Evolutionary conservation across 2,113 vertebrate genomes (phyloP).

Genomic region (Dasyurus viverrinus): DNA sequence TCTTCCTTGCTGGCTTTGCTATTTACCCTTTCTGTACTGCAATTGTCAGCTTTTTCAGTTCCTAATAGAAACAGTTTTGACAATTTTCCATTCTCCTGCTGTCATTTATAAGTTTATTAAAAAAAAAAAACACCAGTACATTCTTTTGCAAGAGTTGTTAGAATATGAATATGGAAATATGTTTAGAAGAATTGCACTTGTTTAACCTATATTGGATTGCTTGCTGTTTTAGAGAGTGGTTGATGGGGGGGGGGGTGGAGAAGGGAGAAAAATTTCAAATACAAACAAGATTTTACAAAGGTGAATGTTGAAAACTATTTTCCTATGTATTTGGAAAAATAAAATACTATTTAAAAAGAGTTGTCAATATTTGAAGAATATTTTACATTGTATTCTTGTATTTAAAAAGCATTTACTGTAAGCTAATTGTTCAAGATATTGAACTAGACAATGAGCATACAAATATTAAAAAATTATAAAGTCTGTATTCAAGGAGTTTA

Average conservation of each 20-base stretch:
- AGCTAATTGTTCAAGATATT: neutral
- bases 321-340: too few relatives aligned
- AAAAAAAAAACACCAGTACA: neutral
- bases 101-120: neutral
- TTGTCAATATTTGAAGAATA: neutral
- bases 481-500: neutral
- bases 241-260: too few relatives aligned
- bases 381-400: neutral
- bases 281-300: too few relatives aligned
- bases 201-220: too few relatives aligned
- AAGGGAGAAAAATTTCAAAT: too few relatives aligned
- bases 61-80: neutral
- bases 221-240: too few relatives aligned
- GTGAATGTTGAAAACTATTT: too few relatives aligned
- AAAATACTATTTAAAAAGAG: too few relatives aligned
- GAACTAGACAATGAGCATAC: neutral
- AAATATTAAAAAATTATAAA: neutral
- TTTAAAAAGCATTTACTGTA: neutral
- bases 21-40: neutral
- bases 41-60: neutral
- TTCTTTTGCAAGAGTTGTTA: neutral
- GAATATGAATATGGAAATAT: neutral
- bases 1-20: neutral
- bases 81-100: neutral
- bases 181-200: too few relatives aligned